Conservation (phyloP, 2,888 invertebrate genomes). For the Clistopyga incitator region DNA sequence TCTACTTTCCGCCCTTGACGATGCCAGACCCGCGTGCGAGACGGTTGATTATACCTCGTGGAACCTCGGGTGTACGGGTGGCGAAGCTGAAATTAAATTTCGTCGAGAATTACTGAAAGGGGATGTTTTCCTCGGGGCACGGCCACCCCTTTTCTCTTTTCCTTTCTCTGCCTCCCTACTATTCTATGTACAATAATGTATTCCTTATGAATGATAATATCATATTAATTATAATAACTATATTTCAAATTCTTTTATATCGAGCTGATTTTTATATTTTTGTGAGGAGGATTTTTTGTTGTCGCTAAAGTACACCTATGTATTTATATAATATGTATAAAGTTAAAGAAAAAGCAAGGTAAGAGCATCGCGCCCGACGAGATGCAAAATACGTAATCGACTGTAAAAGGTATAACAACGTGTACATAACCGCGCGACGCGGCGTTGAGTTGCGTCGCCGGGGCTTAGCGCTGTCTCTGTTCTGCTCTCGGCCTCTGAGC, state of each 20-base stretch:
- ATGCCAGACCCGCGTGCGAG: constrained; percentile 29
- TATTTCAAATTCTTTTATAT: no score
- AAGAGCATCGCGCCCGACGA: not conserved
- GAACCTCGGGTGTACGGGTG: constrained; percentile 27
- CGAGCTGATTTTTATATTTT: no score
- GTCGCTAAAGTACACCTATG: no score
- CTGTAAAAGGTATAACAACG: constrained; percentile 23
- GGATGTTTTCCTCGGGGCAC: constrained; percentile 48
- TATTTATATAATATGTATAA: no score
- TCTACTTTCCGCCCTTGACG: constrained; percentile 35
- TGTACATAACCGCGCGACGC: not conserved
- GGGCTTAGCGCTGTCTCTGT: constrained; percentile 14
- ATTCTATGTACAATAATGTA: not conserved
- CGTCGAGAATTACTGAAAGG: constrained; percentile 68
- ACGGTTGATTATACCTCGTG: constrained; percentile 53
- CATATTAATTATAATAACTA: constrained; percentile 19
- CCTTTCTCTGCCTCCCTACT: constrained; percentile 20
- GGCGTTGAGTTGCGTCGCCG: not conserved
- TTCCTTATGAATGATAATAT: constrained; percentile 49
- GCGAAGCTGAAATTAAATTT: constrained; percentile 69
- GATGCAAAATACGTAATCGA: constrained; percentile 33
- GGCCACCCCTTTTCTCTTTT: constrained; percentile 10
- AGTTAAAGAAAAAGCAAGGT: not conserved
- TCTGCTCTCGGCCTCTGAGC: constrained; percentile 3
- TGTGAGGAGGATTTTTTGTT: no score